Evolutionary conservation across 2,888 invertebrate species (phyloP), one percentile per base, ranked within the genome.

Genomic region (Nezara viridula): DNA sequence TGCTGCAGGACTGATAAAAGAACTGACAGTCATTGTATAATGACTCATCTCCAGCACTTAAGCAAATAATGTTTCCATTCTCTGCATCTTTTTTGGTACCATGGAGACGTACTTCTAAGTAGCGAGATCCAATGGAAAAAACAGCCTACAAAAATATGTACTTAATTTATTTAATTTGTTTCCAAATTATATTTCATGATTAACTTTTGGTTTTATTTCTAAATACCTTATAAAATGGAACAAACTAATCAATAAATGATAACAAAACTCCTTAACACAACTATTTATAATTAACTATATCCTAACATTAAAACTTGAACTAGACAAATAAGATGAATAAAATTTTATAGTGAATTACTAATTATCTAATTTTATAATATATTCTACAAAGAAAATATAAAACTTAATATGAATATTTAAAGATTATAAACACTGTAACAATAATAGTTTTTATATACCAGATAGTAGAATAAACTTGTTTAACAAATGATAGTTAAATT

Each of bases 71-170:
- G 89, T 96, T 96, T 90, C 98, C 98, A 92, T 98, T 96, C 92
- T 98, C 96, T 0, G 98, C 98, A 92, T 98, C 96, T 27, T 96
- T 96, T 92, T 97, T 96, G 91, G 98, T 98, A 0, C 98, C 98
- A 93, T 98, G 98, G 90, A 95, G 94, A 94, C 96, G 96, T 0
- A 98, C 98, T 93, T 99, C 98, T 90, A 99, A 94, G 93, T 98
- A 99, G 32, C 98, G 94, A 14, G 98, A 98, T 55, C 98, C 98
- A 92, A 96, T 86, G 1, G 32, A 32, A 73, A 10, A 81, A 0
- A 81, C 24, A 44, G 44, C 81, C 81, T 44, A 40, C 40, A 37
- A 85, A 73, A 66, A 66, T 32, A 37, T 66, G 32, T 19, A 2
- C 6, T 66, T 32, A 14, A 66, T 32, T 32, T 2, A 60, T 60